phyloP scores from a whole-genome alignment of 2,113 vertebrate species.

The Oreochromis aureus region DNA sequence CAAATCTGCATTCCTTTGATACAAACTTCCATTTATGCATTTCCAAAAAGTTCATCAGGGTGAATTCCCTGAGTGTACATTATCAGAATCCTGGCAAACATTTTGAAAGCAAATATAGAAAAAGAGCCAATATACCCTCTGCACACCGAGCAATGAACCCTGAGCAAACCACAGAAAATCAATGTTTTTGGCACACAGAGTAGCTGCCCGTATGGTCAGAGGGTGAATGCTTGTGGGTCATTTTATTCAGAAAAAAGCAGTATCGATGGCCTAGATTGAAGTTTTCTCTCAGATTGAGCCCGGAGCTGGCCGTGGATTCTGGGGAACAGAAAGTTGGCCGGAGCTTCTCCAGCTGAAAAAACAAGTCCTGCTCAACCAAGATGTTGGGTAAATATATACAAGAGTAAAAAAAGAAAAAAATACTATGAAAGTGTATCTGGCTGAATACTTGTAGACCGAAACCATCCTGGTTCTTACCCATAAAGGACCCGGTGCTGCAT shows the following conservation, averaged over 20 bases:
- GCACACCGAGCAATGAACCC: not conserved
- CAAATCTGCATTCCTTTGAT: not conserved
- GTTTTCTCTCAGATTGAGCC: not conserved
- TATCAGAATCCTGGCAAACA: not conserved
- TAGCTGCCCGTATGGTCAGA: not conserved
- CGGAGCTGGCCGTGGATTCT: not conserved
- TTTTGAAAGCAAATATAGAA: not conserved
- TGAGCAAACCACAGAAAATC: not conserved
- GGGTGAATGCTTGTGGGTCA: not conserved
- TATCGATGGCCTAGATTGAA: not conserved
- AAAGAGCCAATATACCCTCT: not conserved
- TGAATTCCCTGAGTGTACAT: not conserved
- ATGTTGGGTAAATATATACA: not conserved
- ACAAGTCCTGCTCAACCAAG: conserved; percentile 7
- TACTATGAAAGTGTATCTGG: not conserved
- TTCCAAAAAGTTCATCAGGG: not conserved
- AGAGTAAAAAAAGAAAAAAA: not conserved
- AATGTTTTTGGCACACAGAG: not conserved
- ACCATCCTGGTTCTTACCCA: conserved; percentile 72
- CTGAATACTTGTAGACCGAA: not conserved
- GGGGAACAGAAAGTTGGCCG: conserved; percentile 13
- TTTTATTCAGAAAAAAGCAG: not conserved
- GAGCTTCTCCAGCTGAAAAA: conserved; percentile 45
- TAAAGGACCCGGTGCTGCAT: conserved; percentile 85
- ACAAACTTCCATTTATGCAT: not conserved